Evolutionary conservation across 2,113 vertebrate genomes (phyloP).

Genomic region (Tragelaphus scriptus): DNA sequence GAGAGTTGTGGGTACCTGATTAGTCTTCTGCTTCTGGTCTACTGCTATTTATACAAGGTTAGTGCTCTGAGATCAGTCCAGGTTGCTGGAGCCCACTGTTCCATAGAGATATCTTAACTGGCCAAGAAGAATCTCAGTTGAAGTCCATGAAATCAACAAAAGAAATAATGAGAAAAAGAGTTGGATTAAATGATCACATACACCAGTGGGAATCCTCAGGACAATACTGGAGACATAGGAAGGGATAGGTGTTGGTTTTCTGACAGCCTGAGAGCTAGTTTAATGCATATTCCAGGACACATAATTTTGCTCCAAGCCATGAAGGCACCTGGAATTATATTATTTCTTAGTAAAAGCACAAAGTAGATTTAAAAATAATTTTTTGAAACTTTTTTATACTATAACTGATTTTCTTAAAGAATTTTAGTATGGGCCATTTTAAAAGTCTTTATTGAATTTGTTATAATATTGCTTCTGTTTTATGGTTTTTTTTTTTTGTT

Average conservation of each 20-base stretch:
- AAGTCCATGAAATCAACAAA: not conserved
- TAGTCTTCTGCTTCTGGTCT: not conserved
- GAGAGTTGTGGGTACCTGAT: not conserved
- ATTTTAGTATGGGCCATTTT: not conserved
- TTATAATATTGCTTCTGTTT: not conserved
- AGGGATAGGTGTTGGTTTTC: not conserved
- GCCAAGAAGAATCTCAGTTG: not conserved
- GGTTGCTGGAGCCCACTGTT: not conserved
- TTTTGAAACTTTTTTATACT: not conserved
- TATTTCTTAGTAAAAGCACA: not conserved
- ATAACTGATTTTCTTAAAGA: not conserved
- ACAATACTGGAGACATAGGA: not conserved
- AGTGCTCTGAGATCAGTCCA: not conserved
- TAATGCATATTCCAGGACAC: not conserved
- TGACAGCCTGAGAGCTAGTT: not conserved
- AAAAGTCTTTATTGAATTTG: not conserved
- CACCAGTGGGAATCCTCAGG: not conserved
- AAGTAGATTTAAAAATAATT: not conserved
- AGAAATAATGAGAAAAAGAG: not conserved
- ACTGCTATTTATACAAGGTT: not conserved
- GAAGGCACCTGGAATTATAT: not conserved
- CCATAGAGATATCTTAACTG: not conserved
- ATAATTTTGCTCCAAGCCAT: not conserved
- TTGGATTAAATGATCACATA: not conserved
- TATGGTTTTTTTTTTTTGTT: not conserved